Evolutionary conservation across 2,888 invertebrate species (phyloP).

Genomic region (Zygogramma bicolorata): DNA sequence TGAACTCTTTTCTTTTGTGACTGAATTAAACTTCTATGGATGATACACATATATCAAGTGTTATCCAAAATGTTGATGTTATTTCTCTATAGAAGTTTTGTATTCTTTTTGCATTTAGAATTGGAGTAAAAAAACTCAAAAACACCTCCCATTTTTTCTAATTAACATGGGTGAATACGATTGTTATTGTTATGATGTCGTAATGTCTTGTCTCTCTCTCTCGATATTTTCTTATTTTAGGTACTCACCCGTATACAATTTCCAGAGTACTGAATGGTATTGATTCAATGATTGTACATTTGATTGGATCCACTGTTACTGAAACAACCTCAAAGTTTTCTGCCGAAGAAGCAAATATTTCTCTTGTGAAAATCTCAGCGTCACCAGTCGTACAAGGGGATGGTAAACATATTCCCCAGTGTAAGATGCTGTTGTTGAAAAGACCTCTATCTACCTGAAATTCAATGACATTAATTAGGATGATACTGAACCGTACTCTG

Average conservation of each 20-base stretch:
- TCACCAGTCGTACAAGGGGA: slow-evolving; percentile 71
- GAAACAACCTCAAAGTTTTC: slow-evolving; percentile 48
- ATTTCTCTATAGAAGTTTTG: too few species aligned
- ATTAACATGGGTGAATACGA: too few species aligned
- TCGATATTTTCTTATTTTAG: neutral
- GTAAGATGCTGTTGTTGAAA: slow-evolving; percentile 62
- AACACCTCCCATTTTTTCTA: too few species aligned
- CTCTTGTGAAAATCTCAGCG: slow-evolving; percentile 68
- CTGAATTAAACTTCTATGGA: too few species aligned
- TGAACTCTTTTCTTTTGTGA: too few species aligned
- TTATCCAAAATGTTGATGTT: too few species aligned
- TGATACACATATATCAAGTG: too few species aligned
- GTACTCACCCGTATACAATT: slow-evolving; percentile 65
- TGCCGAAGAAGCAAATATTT: slow-evolving; percentile 53
- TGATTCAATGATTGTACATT: slow-evolving; percentile 52
- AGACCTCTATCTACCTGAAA: slow-evolving; percentile 48
- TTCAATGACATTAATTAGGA: neutral
- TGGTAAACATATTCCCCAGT: slow-evolving; percentile 77
- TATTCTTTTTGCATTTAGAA: too few species aligned
- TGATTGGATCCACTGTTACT: slow-evolving; percentile 49
- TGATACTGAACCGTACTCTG: too few species aligned
- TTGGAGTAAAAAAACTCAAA: too few species aligned
- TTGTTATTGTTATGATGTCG: too few species aligned
- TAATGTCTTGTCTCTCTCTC: too few species aligned
- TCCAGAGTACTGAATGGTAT: slow-evolving; percentile 62